These are phyloP conservation scores for Parnassius glacialis DNA, from an alignment of 2,888 invertebrate species.

Conservation along the genomic window DNA sequence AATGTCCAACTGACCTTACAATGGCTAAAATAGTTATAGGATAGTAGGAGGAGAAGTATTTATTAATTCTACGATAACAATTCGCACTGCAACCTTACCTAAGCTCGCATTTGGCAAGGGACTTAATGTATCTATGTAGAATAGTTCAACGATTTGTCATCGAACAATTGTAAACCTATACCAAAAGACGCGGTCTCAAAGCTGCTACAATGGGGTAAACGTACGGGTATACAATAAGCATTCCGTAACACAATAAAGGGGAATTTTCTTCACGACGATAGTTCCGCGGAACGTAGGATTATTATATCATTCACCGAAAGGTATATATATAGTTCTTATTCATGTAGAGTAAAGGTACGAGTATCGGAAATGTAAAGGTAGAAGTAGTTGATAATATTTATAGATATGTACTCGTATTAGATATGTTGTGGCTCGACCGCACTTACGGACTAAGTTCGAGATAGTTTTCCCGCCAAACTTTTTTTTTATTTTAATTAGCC, in stretches of 20 bases:
- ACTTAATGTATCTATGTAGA: slow-evolving; percentile 52
- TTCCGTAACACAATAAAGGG: slow-evolving; percentile 73
- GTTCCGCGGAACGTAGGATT: slow-evolving; percentile 54
- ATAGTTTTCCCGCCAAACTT: slow-evolving; percentile 42
- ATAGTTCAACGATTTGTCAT: slow-evolving; percentile 63
- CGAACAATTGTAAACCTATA: slow-evolving; percentile 62
- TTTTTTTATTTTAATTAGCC: slow-evolving; percentile 25
- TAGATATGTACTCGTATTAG: too few relatives aligned
- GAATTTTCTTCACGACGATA: slow-evolving; percentile 58
- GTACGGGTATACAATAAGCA: slow-evolving; percentile 70
- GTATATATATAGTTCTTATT: slow-evolving; percentile 54
- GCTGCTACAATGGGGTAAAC: slow-evolving; percentile 62
- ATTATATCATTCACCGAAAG: slow-evolving; percentile 34
- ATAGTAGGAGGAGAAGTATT: neutral
- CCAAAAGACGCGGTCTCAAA: slow-evolving; percentile 49
- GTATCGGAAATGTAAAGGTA: neutral
- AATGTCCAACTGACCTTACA: too few relatives aligned
- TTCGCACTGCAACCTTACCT: slow-evolving; percentile 44
- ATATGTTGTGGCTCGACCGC: slow-evolving; percentile 41
- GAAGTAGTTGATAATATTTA: neutral
- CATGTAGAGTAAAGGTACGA: slow-evolving; percentile 17
- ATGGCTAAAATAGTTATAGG: too few relatives aligned
- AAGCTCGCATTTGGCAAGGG: slow-evolving; percentile 44
- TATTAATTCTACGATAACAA: slow-evolving; percentile 39
- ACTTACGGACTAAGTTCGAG: slow-evolving; percentile 47